phyloP scores from a whole-genome alignment of 2,888 invertebrate genomes.

The Pediacus dermestoides region DNA sequence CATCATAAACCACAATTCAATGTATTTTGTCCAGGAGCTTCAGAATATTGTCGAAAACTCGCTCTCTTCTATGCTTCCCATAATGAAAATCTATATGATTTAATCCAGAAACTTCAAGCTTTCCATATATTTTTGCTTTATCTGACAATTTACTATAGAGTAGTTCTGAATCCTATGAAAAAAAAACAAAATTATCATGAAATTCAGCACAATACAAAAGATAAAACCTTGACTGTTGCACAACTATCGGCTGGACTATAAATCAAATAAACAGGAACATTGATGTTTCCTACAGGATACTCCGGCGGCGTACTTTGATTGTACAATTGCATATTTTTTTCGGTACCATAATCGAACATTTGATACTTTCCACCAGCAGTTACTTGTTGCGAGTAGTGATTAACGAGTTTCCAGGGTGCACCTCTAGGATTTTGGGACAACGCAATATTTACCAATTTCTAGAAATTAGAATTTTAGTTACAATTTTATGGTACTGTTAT shows the following conservation, averaged over 20 bases:
- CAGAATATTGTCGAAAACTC: conserved; percentile 10
- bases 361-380: conserved; percentile 10
- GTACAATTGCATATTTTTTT: conserved; percentile 15
- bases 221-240: conserved; percentile 6
- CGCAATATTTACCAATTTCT: no score
- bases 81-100: conserved; percentile 17
- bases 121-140: conserved; percentile 15
- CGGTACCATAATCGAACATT: conserved; percentile 19
- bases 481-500: no score
- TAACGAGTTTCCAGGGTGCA: conserved; percentile 14
- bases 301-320: conserved; percentile 10
- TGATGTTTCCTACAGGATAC: conserved; percentile 18
- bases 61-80: conserved; percentile 11
- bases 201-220: no score
- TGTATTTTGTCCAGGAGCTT: conserved; percentile 5
- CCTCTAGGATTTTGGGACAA: conserved; percentile 8
- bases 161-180: conserved; percentile 13
- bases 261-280: conserved; percentile 16
- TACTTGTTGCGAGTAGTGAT: conserved; percentile 17
- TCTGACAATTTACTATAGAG: conserved; percentile 11
- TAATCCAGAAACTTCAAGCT: conserved; percentile 9
- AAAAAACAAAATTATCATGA: conserved; percentile 1
- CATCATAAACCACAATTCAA: no score
- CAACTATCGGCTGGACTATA: conserved; percentile 12
- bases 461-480: conserved; percentile 1